Evolutionary conservation across 2,888 invertebrate species (phyloP).

Genomic region (Vanessa cardui): DNA sequence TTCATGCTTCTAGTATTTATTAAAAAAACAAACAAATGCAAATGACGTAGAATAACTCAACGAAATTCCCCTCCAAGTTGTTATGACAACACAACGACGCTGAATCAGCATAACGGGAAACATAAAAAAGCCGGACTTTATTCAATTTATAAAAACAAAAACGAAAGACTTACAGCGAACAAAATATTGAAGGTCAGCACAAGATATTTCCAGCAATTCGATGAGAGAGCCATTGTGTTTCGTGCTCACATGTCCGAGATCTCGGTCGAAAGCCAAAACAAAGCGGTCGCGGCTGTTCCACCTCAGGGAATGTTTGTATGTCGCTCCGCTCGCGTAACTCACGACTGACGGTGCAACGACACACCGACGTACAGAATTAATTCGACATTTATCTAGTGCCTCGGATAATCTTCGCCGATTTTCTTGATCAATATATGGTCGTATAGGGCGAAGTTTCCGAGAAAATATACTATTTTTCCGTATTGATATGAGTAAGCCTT

Average conservation of each 20-base stretch:
- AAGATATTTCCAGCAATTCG: slow-evolving; percentile 79
- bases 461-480: slow-evolving; percentile 53
- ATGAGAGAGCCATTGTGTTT: slow-evolving; percentile 72
- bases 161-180: slow-evolving; percentile 73
- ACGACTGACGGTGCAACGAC: slow-evolving; percentile 65
- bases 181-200: slow-evolving; percentile 76
- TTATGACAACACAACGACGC: slow-evolving; percentile 68
- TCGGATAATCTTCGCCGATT: slow-evolving; percentile 47
- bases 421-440: slow-evolving; percentile 21
- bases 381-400: slow-evolving; percentile 57
- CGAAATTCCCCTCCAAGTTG: slow-evolving; percentile 53
- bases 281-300: slow-evolving; percentile 68
- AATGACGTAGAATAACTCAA: slow-evolving; percentile 10
- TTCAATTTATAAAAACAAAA: slow-evolving; percentile 40
- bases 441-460: slow-evolving; percentile 42
- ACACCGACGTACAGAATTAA: slow-evolving; percentile 67
- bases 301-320: slow-evolving; percentile 70
- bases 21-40: background rate
- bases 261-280: slow-evolving; percentile 72
- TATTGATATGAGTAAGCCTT: slow-evolving; percentile 47
- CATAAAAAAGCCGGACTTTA: slow-evolving; percentile 39
- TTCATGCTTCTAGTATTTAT: background rate
- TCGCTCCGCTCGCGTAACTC: slow-evolving; percentile 50
- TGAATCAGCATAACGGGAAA: slow-evolving; percentile 51
- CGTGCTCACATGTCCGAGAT: slow-evolving; percentile 73